phyloP scores from a whole-genome alignment of 2,113 vertebrate genomes.

The Dicentrarchus labrax region DNA sequence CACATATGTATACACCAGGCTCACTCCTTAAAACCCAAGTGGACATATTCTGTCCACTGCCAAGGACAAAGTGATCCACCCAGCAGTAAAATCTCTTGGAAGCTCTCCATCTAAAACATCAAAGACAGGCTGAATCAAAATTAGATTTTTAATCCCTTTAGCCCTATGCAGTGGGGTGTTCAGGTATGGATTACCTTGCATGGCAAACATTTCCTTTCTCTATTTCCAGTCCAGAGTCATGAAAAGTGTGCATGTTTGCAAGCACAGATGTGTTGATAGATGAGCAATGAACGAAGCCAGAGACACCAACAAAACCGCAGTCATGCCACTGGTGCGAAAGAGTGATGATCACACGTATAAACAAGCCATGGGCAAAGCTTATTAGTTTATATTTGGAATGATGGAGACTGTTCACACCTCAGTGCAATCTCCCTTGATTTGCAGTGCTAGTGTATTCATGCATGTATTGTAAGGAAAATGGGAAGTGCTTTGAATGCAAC shows the following conservation, averaged over 20 bases:
- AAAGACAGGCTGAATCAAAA: conserved; percentile 63
- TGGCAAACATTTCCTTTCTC: conserved; percentile 45
- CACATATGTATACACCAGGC: neutral
- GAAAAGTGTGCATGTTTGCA: conserved; percentile 15
- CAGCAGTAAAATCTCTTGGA: conserved; percentile 57
- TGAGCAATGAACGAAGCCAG: conserved; percentile 5
- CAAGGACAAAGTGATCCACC: conserved; percentile 69
- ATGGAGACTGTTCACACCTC: conserved; percentile 33
- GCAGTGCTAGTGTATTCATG: neutral
- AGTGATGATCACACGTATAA: conserved; percentile 46
- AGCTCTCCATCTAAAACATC: conserved; percentile 62
- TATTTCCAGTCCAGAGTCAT: conserved; percentile 13
- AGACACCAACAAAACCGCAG: conserved; percentile 17
- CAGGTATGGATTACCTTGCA: conserved; percentile 65
- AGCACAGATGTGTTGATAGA: conserved; percentile 36
- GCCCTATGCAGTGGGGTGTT: conserved; percentile 50
- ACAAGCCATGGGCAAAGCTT: conserved; percentile 31
- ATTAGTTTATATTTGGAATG: conserved; percentile 37
- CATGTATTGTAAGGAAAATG: neutral
- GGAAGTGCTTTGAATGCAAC: conserved; percentile 22
- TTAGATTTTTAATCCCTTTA: conserved; percentile 69
- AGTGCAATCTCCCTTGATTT: conserved; percentile 17
- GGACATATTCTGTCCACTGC: conserved; percentile 40
- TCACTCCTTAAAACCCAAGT: conserved; percentile 5
- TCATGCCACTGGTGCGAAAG: conserved; percentile 38